Evolutionary conservation across 2,113 vertebrate species (phyloP), one percentile per base, ranked within the genome.

Genomic region (Saccopteryx bilineata): DNA sequence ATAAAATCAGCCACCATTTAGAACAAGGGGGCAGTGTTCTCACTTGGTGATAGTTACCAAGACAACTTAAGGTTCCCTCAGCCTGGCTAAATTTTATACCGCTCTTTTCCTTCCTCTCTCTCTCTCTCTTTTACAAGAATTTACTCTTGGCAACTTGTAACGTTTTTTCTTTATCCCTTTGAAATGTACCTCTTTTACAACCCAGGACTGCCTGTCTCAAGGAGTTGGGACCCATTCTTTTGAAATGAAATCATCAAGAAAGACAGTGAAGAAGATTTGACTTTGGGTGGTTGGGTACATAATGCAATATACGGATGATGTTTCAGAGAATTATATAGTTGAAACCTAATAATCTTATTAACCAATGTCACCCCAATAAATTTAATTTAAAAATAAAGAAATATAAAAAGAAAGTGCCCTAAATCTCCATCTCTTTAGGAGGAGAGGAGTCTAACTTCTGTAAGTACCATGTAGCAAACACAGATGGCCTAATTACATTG

Each of bases 171-270:
- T 66, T 80, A 28, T 14, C 14, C 0, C 24, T 56, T 48, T 78
- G 33, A 31, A 24, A 82, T 78, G 46, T 63, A 87, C 56, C 76
- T 71, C 13, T 66, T 84, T 21, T 82, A 66, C 19, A 69, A 18
- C 11, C 39, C n/a, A 81, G 61, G 48, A 11, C 26, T 91, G 6
- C 60, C 54, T 76, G 75, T 76, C 9, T 2, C 52, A 69, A 69
- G 61, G 18, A 23, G 2, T 7, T 68, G 9, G 19, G 28, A 33
- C 2, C 50, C 60, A 68, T 68, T 5, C 50, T 23, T 91, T 15
- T 87, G 60, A 91, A 69, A 89, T 56, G n/a, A 24, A 91, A 75
- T 60, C 26, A 15, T 66, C 12, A 61, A 33, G 72, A 93, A 72
- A 33, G 2, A 9, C 10, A 46, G 5, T 28, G 15, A 52, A 75